Evolutionary conservation across 2,888 invertebrate genomes (phyloP).

Genomic region (Drosophila diplacantha): DNA sequence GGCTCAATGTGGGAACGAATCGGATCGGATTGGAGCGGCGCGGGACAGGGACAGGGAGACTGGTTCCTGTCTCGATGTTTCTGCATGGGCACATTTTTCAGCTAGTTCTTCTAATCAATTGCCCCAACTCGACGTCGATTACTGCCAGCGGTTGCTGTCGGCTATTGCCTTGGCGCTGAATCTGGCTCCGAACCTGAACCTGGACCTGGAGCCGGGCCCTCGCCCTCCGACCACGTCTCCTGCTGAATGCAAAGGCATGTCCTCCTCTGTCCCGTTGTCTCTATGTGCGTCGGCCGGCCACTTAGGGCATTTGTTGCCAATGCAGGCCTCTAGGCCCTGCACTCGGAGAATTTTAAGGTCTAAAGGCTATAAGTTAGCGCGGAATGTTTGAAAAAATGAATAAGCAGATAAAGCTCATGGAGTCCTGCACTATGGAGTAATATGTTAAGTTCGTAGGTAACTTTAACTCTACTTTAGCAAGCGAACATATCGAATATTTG

Average conservation of each 20-base stretch:
- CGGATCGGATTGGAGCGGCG: neutral
- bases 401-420: neutral
- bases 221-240: neutral
- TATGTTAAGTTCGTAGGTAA: neutral
- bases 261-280: constrained; percentile 35
- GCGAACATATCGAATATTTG: neutral
- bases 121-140: constrained; percentile 51
- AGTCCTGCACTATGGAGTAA: neutral
- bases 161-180: constrained; percentile 13
- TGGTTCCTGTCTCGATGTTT: constrained; percentile 24
- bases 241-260: constrained; percentile 23
- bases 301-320: constrained; percentile 47
- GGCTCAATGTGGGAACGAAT: constrained; percentile 9
- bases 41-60: constrained; percentile 3
- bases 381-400: neutral
- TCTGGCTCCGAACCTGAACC: constrained; percentile 12
- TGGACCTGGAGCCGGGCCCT: constrained; percentile 5
- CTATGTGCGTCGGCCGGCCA: constrained; percentile 31
- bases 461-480: neutral
- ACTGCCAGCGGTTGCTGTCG: constrained; percentile 48
- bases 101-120: constrained; percentile 59
- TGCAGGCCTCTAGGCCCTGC: constrained; percentile 26
- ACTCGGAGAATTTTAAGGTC: constrained; percentile 12
- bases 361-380: neutral
- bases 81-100: constrained; percentile 41